Base-by-base conservation (phyloP, 2,113 vertebrate genomes). In the Herpailurus yagouaroundi region DNA sequence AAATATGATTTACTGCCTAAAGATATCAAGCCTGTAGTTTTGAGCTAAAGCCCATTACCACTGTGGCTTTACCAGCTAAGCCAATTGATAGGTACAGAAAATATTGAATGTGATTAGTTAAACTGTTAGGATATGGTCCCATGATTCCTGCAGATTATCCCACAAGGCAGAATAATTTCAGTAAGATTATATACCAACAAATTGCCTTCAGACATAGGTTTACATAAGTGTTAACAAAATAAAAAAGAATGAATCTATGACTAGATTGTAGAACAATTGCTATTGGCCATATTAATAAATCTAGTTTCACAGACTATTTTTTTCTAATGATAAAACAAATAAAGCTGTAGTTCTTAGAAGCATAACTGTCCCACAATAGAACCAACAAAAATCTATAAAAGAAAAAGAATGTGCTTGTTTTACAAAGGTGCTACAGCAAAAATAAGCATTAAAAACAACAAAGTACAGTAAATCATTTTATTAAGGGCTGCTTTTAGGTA, bases 141-240 rank as follows among this genome's bases (percentile, higher is more conserved):
- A 64, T 64, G 41, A 45, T 80, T 73, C 10, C 63, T 45, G 23
- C 45, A 95, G 21, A 74, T 84, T 92, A 89, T 63, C 38, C 19
- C 71, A 68, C 8, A 91, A 60, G 5, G 23, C 13, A 84, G 45
- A 95, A 71, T 80, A 63, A 89, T 81, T 76, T 84, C n/a, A 80
- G 3, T 84, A 73, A 91, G 38, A 60, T 88, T 86, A 64, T 29
- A 86, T 52, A 57, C 21, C 33, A 92, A 27, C 18, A 96, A 90
- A 97, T 33, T 92, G 15, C 89, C 66, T 95, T 89, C 64, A 80
- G 81, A 29, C 10, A n/a, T 79, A 94, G 15, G 7, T 86, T 96
- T 71, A 64, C 31, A 77, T 77, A 92, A 8, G 3, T 86, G 57
- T 64, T 36, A 94, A 71, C 33, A 45, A 95, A 94, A 68, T 79